Evolutionary conservation across 2,888 invertebrate species (phyloP).

Genomic region (Agapetus fuscipes): DNA sequence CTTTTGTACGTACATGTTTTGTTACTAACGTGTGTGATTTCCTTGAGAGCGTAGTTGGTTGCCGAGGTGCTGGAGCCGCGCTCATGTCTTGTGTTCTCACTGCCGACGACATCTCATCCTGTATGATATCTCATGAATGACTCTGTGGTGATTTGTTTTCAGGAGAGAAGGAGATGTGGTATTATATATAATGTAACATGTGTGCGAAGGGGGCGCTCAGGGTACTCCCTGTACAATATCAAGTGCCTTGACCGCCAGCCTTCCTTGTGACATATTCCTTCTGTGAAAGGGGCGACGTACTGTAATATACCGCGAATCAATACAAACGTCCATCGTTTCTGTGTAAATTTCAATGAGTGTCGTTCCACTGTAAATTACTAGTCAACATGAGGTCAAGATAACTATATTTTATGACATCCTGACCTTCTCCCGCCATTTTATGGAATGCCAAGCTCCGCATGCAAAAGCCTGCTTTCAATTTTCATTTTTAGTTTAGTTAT

Average conservation of each 20-base stretch:
- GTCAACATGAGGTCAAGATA: conserved; percentile 41
- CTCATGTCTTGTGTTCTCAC: conserved; percentile 24
- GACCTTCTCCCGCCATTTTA: conserved; percentile 55
- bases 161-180: conserved; percentile 36
- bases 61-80: no score
- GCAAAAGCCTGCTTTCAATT: conserved; percentile 62
- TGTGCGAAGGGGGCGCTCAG: conserved; percentile 20
- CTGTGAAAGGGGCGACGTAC: conserved; percentile 83
- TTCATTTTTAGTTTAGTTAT: conserved; percentile 50
- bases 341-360: conserved; percentile 54
- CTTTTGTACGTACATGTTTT: conserved; percentile 43
- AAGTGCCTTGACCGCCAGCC: conserved; percentile 21
- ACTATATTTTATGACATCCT: conserved; percentile 55
- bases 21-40: conserved; percentile 41
- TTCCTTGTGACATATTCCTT: conserved; percentile 74
- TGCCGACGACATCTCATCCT: conserved; percentile 41
- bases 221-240: conserved; percentile 17
- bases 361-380: conserved; percentile 51
- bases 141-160: conserved; percentile 40
- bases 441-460: conserved; percentile 50
- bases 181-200: conserved; percentile 20
- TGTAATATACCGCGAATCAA: conserved; percentile 38
- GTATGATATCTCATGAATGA: conserved; percentile 37
- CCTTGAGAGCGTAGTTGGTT: conserved; percentile 31
- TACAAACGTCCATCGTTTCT: conserved; percentile 49